Evolutionary conservation across 2,797 vertebrate genomes (phyloP).

Genomic region (Cheirogaleus major): DNA sequence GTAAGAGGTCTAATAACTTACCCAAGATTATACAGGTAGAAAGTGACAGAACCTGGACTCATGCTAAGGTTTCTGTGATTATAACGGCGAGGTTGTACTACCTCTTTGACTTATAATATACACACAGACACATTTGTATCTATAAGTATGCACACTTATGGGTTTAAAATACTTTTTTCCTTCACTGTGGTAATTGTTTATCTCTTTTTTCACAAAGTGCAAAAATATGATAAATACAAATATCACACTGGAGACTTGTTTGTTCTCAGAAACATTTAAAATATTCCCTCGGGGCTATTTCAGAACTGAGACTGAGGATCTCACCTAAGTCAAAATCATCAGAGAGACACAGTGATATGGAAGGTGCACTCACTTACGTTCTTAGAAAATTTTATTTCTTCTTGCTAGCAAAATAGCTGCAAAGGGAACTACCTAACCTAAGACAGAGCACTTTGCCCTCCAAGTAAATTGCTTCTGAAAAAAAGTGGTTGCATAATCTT

Average conservation of each 20-base stretch:
- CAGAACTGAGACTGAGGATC: not conserved
- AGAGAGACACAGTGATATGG: not conserved
- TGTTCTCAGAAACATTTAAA: not conserved
- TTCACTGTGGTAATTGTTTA: not conserved
- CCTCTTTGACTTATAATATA: not conserved
- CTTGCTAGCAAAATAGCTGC: constrained; percentile 22
- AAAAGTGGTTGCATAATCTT: constrained; percentile 23
- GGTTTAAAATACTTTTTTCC: not conserved
- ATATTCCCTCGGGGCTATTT: not conserved
- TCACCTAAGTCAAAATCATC: not conserved
- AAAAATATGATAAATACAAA: not conserved
- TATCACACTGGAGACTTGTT: not conserved
- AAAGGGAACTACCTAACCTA: constrained; percentile 34
- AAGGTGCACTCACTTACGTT: not conserved
- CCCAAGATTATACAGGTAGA: not conserved
- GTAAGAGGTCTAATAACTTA: not conserved
- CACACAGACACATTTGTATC: not conserved
- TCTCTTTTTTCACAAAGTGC: constrained; percentile 15
- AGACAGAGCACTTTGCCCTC: constrained; percentile 36
- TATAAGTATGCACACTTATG: not conserved
- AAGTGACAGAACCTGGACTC: not conserved
- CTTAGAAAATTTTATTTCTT: not conserved
- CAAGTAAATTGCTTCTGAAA: constrained; percentile 59
- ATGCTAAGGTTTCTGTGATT: not conserved
- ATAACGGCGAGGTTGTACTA: not conserved